These are phyloP conservation scores for Tipula vernalis DNA, from an alignment of 2,888 invertebrate species.

Conservation along the genomic window DNA sequence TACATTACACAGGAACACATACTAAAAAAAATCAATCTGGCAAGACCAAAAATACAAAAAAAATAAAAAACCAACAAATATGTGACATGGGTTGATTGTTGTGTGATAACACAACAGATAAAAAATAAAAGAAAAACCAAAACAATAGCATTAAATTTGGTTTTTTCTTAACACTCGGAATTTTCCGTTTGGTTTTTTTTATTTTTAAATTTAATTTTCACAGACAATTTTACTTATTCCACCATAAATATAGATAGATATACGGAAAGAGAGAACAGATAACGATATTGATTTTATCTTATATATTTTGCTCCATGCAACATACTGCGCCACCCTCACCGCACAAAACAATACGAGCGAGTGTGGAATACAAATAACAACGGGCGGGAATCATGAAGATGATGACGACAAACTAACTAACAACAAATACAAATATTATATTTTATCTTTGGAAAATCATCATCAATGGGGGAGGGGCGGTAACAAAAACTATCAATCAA, in stretches of 20 bases:
- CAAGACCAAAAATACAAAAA: not conserved
- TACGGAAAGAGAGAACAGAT: not conserved
- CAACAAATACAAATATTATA: not conserved
- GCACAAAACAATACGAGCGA: not conserved
- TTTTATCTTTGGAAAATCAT: not conserved
- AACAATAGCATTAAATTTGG: not conserved
- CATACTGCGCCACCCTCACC: not conserved
- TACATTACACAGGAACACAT: not conserved
- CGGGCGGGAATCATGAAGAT: not conserved
- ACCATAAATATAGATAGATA: not conserved
- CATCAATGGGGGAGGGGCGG: not conserved
- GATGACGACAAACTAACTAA: not conserved
- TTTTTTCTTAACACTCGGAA: not conserved
- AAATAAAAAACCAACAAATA: not conserved
- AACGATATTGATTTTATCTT: not conserved
- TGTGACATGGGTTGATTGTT: not conserved
- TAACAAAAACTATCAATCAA: not conserved
- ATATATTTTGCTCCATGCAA: not conserved
- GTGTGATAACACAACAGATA: not conserved
- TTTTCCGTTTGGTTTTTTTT: not conserved
- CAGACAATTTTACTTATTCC: not conserved
- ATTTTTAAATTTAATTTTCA: not conserved
- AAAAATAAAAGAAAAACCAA: not conserved
- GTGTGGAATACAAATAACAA: not conserved
- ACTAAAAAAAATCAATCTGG: not conserved